phyloP scores from a whole-genome alignment of 2,113 vertebrate genomes.

The Gila orcuttii region DNA sequence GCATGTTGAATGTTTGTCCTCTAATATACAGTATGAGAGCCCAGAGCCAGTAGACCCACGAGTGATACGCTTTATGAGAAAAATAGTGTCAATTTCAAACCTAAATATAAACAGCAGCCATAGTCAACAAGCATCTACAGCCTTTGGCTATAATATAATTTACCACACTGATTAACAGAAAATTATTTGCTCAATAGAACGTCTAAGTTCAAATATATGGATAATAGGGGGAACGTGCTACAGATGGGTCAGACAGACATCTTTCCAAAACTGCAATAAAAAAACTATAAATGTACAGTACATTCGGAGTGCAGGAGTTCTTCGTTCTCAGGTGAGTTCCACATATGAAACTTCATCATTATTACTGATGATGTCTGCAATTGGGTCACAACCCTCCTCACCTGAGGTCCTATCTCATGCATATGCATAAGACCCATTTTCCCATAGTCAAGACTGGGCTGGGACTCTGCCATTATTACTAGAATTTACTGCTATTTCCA shows the following conservation, averaged over 20 bases:
- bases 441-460: conserved; percentile 30
- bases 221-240: neutral
- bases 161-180: neutral
- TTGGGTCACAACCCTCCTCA: conserved; percentile 49
- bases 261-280: neutral
- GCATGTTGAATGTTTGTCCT: conserved; percentile 15
- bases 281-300: neutral
- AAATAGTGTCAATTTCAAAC: conserved; percentile 7
- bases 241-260: neutral
- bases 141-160: neutral
- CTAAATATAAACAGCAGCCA: conserved; percentile 6
- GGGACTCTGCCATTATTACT: conserved; percentile 9
- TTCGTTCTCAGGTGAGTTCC: conserved; percentile 27
- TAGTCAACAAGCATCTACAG: neutral
- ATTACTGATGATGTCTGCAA: conserved; percentile 56
- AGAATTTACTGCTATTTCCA: conserved; percentile 39
- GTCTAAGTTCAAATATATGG: neutral
- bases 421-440: conserved; percentile 52
- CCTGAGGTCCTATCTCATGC: conserved; percentile 47
- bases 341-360: conserved; percentile 26
- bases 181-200: neutral
- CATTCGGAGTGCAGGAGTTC: neutral
- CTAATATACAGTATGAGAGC: conserved; percentile 4
- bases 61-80: conserved; percentile 2
- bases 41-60: neutral